Conservation (phyloP, 1,140 invertebrate genomes). For the Orchesella cincta region DNA sequence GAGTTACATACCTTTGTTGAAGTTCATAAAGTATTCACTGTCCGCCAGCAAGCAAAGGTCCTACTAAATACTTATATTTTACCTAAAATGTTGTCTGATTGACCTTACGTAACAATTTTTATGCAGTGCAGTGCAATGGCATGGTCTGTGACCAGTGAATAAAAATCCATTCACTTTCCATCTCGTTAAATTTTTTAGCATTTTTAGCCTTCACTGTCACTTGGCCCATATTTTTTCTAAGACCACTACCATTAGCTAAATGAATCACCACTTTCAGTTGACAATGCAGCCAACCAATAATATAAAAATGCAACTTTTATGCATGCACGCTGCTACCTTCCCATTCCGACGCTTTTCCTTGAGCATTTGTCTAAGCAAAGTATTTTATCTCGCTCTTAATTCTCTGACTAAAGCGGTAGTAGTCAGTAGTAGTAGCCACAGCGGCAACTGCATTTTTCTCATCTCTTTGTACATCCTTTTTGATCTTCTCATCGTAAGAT, state of each 20-base stretch:
- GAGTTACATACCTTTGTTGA: too few relatives aligned
- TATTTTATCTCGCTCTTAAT: too few relatives aligned
- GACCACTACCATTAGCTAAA: background rate
- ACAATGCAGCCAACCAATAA: background rate
- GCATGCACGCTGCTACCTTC: background rate
- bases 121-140: background rate
- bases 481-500: background rate
- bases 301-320: background rate
- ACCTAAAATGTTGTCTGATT: background rate
- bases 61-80: too few relatives aligned
- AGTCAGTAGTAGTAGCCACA: background rate
- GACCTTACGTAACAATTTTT: background rate
- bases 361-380: background rate
- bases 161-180: background rate
- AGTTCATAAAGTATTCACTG: too few relatives aligned
- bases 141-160: background rate
- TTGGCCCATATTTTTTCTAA: background rate
- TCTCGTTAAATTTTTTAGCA: background rate
- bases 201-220: background rate
- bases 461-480: background rate
- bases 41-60: too few relatives aligned
- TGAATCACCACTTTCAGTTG: background rate
- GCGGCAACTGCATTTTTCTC: background rate
- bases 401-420: background rate
- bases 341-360: background rate